Evolutionary conservation across 2,113 vertebrate species (phyloP).

Genomic region (Castor canadensis): DNA sequence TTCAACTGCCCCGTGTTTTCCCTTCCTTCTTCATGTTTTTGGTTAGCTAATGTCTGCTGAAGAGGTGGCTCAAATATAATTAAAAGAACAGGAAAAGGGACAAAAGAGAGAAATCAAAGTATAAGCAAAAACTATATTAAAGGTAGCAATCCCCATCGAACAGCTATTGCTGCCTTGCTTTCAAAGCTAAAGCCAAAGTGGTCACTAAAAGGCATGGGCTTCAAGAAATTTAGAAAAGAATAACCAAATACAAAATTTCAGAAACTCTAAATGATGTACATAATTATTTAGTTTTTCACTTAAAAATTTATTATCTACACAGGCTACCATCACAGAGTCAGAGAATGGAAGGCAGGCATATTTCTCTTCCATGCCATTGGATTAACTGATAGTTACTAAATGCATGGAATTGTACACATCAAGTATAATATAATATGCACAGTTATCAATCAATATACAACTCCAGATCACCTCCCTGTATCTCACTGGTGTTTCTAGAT

Average conservation of each 20-base stretch:
- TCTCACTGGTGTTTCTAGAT: neutral
- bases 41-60: slow-evolving; percentile 35
- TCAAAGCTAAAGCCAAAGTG: neutral
- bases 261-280: neutral
- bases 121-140: neutral
- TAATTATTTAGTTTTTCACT: neutral
- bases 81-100: neutral
- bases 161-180: neutral
- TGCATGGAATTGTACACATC: fast-evolving
- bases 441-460: neutral
- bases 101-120: neutral
- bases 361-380: neutral
- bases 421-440: neutral
- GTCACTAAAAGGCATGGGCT: neutral
- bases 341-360: neutral
- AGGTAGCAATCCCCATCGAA: neutral
- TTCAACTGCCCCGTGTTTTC: neutral
- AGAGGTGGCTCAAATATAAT: neutral
- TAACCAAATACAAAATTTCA: neutral
- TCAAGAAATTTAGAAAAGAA: neutral
- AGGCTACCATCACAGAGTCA: neutral
- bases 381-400: neutral
- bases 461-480: neutral
- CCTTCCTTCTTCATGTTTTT: neutral
- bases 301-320: neutral